These are phyloP conservation scores for Nanorana parkeri DNA, from an alignment of 2,113 vertebrate genomes.

Conservation along the genomic window DNA sequence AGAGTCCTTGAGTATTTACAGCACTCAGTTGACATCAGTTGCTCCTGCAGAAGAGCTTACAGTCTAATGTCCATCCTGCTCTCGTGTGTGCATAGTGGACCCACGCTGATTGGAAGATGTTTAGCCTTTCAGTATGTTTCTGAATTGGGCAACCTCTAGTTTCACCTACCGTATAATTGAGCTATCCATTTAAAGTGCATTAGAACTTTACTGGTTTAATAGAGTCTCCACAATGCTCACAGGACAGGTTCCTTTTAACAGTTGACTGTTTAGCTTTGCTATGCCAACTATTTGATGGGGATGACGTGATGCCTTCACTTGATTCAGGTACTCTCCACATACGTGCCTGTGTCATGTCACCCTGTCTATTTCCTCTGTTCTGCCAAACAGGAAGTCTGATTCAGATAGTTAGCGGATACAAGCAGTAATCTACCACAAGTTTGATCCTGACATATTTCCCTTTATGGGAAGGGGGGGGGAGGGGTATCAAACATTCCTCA, in stretches of 20 bases:
- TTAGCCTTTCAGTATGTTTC: too few species aligned
- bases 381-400: conserved; percentile 34
- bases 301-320: neutral
- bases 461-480: conserved; percentile 8
- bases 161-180: too few species aligned
- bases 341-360: neutral
- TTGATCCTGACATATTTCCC: conserved; percentile 17
- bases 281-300: conserved; percentile 37
- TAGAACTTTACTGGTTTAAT: too few species aligned
- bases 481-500: conserved; percentile 32
- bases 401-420: conserved; percentile 15
- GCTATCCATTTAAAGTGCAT: too few species aligned
- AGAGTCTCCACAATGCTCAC: too few species aligned
- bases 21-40: too few species aligned
- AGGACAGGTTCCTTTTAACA: neutral
- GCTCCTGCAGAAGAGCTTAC: too few species aligned
- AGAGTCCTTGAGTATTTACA: too few species aligned
- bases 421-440: neutral
- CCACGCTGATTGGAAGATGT: too few species aligned
- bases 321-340: conserved; percentile 21
- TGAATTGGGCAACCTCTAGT: too few species aligned
- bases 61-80: too few species aligned
- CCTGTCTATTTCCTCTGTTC: conserved; percentile 19
- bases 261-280: conserved; percentile 10
- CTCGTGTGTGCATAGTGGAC: too few species aligned